phyloP scores from a whole-genome alignment of 2,888 invertebrate species.

The Ormyrus thymus region DNA sequence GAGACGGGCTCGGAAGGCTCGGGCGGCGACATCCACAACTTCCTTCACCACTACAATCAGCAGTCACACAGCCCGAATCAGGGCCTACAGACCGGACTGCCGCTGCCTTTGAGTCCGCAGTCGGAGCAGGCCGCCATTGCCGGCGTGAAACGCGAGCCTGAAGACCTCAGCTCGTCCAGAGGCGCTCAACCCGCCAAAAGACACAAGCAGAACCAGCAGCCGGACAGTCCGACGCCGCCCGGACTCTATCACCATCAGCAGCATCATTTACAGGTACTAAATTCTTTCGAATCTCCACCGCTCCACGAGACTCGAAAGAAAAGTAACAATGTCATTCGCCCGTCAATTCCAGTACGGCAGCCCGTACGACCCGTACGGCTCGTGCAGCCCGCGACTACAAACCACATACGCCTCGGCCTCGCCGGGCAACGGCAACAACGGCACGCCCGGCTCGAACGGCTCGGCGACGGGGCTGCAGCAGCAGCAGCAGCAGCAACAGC shows the following conservation, averaged over 20 bases:
- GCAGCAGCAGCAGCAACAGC: constrained; percentile 56
- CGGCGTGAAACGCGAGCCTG: constrained; percentile 86
- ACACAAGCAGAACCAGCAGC: constrained; percentile 70
- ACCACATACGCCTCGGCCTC: constrained; percentile 70
- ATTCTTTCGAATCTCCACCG: constrained; percentile 7
- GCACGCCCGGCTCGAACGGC: constrained; percentile 62
- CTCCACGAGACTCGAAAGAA: not conserved
- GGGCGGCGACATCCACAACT: constrained; percentile 75
- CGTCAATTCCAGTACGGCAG: constrained; percentile 68
- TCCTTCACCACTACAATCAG: constrained; percentile 71
- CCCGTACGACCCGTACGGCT: constrained; percentile 71
- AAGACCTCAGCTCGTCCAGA: constrained; percentile 82
- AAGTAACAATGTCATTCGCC: constrained; percentile 43
- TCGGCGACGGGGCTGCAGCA: constrained; percentile 67
- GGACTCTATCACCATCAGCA: constrained; percentile 74
- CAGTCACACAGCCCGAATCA: constrained; percentile 74
- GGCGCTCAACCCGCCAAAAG: constrained; percentile 64
- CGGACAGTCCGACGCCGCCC: constrained; percentile 72
- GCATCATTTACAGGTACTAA: constrained; percentile 70
- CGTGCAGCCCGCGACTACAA: constrained; percentile 72
- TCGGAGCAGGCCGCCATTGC: constrained; percentile 69
- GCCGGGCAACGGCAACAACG: constrained; percentile 59
- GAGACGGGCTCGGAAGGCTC: constrained; percentile 75
- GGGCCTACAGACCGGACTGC: constrained; percentile 76
- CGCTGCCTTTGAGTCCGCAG: constrained; percentile 72